A percentile compares a stretch with the other conserved stretches of the same genome.
phyloP scores from a whole-genome alignment of 2,888 invertebrate species.

The Lasioglossum villosulum region DNA sequence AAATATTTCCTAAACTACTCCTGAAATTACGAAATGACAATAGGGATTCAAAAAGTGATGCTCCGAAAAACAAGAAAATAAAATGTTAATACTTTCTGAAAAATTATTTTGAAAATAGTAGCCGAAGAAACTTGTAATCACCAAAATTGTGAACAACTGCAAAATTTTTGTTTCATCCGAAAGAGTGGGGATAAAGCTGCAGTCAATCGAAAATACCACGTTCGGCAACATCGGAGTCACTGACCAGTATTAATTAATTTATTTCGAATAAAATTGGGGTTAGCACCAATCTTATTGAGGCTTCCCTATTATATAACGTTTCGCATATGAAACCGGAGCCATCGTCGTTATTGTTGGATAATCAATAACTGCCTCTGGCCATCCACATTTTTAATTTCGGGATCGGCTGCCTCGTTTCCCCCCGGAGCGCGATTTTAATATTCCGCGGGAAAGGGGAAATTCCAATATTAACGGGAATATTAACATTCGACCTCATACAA shows the following conservation, averaged over 20 bases:
- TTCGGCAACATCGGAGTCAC: no score
- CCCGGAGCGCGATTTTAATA: slow-evolving; percentile 7
- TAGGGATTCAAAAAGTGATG: no score
- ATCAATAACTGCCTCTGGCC: slow-evolving; percentile 4
- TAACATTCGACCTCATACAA: background rate
- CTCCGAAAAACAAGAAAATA: no score
- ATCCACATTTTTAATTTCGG: slow-evolving; percentile 25
- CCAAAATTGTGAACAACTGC: no score
- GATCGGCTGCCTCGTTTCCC: background rate
- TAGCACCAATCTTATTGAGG: background rate
- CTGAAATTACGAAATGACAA: no score
- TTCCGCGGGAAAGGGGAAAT: slow-evolving; percentile 7
- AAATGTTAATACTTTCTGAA: no score
- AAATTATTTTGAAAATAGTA: no score
- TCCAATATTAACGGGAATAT: slow-evolving; percentile 4
- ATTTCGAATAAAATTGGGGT: background rate
- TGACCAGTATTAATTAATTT: background rate
- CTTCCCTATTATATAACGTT: background rate
- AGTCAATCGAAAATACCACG: no score
- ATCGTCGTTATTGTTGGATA: background rate
- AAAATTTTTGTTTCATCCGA: no score
- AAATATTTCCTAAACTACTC: background rate
- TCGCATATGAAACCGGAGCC: background rate
- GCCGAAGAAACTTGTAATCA: no score
- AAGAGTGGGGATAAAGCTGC: no score